phyloP scores from a whole-genome alignment of 2,113 vertebrate species.

The Myiozetetes cayanensis region DNA sequence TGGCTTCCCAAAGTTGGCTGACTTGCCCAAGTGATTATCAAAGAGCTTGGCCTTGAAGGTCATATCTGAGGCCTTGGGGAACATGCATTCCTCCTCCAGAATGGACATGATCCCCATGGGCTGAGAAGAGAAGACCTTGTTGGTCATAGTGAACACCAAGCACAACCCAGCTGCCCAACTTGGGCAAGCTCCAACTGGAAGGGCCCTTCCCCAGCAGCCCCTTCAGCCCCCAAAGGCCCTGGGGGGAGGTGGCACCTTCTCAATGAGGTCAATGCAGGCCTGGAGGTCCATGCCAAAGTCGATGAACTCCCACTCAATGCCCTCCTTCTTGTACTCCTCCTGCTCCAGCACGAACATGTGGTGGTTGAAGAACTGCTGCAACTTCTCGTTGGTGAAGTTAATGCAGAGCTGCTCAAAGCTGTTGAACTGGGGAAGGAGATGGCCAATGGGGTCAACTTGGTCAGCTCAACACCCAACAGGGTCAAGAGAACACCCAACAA shows the following conservation, averaged over 20 bases:
- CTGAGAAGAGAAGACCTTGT: slow-evolving; percentile 6
- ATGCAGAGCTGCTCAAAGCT: slow-evolving; percentile 86
- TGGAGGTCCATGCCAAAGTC: slow-evolving; percentile 89
- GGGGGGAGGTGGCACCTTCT: slow-evolving; percentile 72
- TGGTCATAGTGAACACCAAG: accelerated
- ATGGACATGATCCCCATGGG: slow-evolving; percentile 77
- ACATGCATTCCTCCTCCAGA: slow-evolving; percentile 77
- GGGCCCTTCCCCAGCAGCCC: not conserved
- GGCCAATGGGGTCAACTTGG: not conserved
- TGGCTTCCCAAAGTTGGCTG: slow-evolving; percentile 83
- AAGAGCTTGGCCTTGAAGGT: slow-evolving; percentile 87
- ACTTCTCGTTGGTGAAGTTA: slow-evolving; percentile 83
- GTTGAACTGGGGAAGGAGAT: slow-evolving; percentile 69
- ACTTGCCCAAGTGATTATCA: slow-evolving; percentile 86
- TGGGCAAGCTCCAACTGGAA: not conserved
- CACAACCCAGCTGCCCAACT: not conserved
- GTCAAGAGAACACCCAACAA: not conserved
- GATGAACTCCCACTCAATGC: slow-evolving; percentile 79
- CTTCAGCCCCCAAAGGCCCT: not conserved
- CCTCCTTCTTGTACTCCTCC: slow-evolving; percentile 81
- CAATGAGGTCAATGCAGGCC: slow-evolving; percentile 88
- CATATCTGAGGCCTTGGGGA: slow-evolving; percentile 77
- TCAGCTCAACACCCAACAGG: not conserved
- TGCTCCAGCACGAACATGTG: slow-evolving; percentile 86
- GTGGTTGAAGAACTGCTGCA: slow-evolving; percentile 86